Evolutionary conservation across 1,140 invertebrate genomes (phyloP).

Genomic region (Thaumetopoea pityocampa): DNA sequence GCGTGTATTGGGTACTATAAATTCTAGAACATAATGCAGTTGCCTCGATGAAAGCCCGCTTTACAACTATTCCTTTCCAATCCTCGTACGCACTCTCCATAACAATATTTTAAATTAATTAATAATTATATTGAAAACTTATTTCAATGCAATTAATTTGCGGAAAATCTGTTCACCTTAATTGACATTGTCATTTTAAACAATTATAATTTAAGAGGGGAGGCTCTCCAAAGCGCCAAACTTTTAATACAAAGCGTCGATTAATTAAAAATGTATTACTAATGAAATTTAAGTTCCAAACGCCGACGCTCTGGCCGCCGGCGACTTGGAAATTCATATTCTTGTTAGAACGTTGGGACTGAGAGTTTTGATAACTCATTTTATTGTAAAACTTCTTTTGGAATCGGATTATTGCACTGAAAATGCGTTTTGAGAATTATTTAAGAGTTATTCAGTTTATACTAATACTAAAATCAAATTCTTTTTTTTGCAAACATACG

Average conservation of each 20-base stretch:
- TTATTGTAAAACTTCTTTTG: slow-evolving; percentile 19
- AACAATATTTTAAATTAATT: too few species aligned
- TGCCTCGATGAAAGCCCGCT: too few species aligned
- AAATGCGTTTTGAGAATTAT: slow-evolving; percentile 13
- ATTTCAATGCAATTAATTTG: slow-evolving; percentile 8
- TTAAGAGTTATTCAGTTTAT: slow-evolving; percentile 1
- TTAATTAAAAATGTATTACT: slow-evolving; percentile 40
- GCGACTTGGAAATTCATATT: slow-evolving; percentile 31
- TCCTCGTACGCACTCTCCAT: too few species aligned
- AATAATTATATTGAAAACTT: too few species aligned
- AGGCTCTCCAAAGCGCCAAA: slow-evolving; percentile 24
- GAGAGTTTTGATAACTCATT: slow-evolving; percentile 19
- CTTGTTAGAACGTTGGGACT: slow-evolving; percentile 28
- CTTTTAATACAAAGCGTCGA: slow-evolving; percentile 26
- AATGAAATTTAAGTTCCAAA: slow-evolving; percentile 31
- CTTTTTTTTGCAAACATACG: too few species aligned
- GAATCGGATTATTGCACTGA: slow-evolving; percentile 6
- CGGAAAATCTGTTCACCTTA: slow-evolving; percentile 10
- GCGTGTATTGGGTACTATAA: too few species aligned
- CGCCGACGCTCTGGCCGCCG: background rate
- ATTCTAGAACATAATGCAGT: too few species aligned
- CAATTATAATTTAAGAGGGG: slow-evolving; percentile 25
- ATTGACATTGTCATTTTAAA: slow-evolving; percentile 4
- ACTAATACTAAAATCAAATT: too few species aligned
- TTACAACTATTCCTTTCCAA: too few species aligned